Conservation (phyloP, 2,113 vertebrate species). For the Herpetotheres cachinnans region DNA sequence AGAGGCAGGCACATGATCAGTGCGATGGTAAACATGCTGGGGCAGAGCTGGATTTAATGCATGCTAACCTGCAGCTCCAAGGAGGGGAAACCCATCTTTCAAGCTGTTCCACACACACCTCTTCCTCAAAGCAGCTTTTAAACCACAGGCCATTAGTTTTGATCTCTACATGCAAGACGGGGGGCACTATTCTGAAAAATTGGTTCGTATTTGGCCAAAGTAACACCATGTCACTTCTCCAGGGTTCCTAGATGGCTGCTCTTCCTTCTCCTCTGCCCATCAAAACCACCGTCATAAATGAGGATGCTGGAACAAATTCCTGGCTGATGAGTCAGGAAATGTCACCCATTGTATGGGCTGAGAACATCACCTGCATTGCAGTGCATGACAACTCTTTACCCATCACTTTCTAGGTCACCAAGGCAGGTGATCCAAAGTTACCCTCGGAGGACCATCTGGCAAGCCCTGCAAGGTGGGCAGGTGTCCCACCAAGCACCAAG, state of each 20-base stretch:
- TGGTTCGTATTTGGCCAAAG: accelerated
- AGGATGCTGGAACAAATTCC: neutral
- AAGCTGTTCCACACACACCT: neutral
- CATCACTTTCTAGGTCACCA: neutral
- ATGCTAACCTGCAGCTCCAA: neutral
- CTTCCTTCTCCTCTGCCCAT: neutral
- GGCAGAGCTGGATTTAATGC: neutral
- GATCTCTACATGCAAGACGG: accelerated
- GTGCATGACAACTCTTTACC: neutral
- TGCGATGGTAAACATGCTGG: neutral
- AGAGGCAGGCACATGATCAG: neutral
- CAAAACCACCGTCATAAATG: neutral
- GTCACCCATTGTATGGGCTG: neutral
- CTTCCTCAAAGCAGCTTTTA: neutral
- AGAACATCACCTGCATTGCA: neutral
- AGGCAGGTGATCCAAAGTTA: neutral
- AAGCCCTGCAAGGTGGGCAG: neutral
- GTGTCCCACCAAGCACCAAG: neutral
- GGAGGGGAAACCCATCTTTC: neutral
- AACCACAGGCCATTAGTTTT: neutral
- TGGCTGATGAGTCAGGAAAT: neutral
- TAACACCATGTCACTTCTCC: neutral
- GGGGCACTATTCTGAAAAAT: neutral
- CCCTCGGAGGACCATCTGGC: neutral
- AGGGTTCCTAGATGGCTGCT: neutral